A percentile compares a stretch with the other conserved stretches of the same genome.
phyloP scores from a whole-genome alignment of 2,113 vertebrate genomes.

The Ochotona curzoniae region DNA sequence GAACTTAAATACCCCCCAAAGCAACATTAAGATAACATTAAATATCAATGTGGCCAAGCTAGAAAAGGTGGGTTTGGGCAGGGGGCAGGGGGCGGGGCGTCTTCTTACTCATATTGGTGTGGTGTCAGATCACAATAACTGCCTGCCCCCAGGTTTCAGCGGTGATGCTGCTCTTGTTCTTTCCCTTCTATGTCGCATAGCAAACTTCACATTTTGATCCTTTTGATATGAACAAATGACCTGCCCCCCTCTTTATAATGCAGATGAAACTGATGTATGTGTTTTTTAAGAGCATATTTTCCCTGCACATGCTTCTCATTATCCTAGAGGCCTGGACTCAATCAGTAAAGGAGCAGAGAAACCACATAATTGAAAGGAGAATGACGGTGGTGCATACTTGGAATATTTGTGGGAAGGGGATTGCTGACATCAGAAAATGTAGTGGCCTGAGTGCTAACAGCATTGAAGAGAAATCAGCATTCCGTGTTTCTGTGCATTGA shows the following conservation, averaged over 20 bases:
- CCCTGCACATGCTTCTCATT: conserved; percentile 89
- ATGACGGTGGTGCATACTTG: conserved; percentile 86
- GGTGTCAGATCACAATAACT: conserved; percentile 60
- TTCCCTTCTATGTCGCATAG: neutral
- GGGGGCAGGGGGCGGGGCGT: neutral
- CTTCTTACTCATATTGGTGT: conserved; percentile 49
- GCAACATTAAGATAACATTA: conserved; percentile 78
- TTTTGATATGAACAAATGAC: conserved; percentile 85
- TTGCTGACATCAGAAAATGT: conserved; percentile 86
- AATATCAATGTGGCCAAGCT: conserved; percentile 73
- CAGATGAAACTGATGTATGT: conserved; percentile 81
- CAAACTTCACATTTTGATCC: conserved; percentile 75
- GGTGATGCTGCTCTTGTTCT: conserved; percentile 2
- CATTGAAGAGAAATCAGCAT: conserved; percentile 76
- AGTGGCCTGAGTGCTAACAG: conserved; percentile 82
- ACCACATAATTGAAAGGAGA: conserved; percentile 88
- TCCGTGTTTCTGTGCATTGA: conserved; percentile 71
- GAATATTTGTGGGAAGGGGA: conserved; percentile 88
- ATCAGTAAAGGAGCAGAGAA: conserved; percentile 88
- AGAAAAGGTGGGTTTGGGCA: conserved; percentile 52
- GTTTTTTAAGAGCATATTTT: conserved; percentile 84
- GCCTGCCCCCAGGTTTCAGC: neutral
- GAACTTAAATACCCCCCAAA: conserved; percentile 78
- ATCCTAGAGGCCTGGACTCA: conserved; percentile 88
- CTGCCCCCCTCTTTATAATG: conserved; percentile 77